Conservation (phyloP, 2,888 invertebrate species). For the Parasteatoda lunata region DNA sequence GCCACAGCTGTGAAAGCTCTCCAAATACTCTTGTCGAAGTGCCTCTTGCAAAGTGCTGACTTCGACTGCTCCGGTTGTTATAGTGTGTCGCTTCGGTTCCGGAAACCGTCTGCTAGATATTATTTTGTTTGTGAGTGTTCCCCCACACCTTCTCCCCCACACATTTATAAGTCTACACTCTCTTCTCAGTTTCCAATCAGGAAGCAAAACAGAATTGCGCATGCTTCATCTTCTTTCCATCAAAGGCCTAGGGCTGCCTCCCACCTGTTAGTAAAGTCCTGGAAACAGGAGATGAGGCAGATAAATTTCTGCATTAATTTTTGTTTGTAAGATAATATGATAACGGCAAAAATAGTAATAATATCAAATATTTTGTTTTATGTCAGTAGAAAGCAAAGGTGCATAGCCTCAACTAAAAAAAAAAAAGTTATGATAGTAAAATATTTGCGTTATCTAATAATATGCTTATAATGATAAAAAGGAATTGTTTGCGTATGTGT, state of each 20-base stretch:
- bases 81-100: slow-evolving; percentile 42
- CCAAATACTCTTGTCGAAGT: background rate
- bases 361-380: too few relatives aligned
- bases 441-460: too few relatives aligned
- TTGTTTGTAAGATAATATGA: too few relatives aligned
- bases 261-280: slow-evolving; percentile 49
- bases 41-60: slow-evolving; percentile 19
- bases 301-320: background rate
- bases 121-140: slow-evolving; percentile 37
- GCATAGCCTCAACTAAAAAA: too few relatives aligned
- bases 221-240: slow-evolving; percentile 24
- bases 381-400: too few relatives aligned
- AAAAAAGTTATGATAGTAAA: too few relatives aligned
- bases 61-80: slow-evolving; percentile 26
- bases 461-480: too few relatives aligned
- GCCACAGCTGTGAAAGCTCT: background rate
- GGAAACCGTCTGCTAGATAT: slow-evolving; percentile 50
- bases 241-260: slow-evolving; percentile 12
- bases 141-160: slow-evolving; percentile 4
- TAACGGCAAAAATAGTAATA: too few relatives aligned
- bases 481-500: too few relatives aligned
- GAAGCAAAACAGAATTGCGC: background rate
- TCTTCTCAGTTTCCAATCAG: slow-evolving; percentile 48
- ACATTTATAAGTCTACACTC: slow-evolving; percentile 7
- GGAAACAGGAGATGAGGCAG: slow-evolving; percentile 11